A percentile compares a stretch with the other conserved stretches of the same genome.
Conservation (phyloP, 2,888 invertebrate species). For the Papilio gigon region DNA sequence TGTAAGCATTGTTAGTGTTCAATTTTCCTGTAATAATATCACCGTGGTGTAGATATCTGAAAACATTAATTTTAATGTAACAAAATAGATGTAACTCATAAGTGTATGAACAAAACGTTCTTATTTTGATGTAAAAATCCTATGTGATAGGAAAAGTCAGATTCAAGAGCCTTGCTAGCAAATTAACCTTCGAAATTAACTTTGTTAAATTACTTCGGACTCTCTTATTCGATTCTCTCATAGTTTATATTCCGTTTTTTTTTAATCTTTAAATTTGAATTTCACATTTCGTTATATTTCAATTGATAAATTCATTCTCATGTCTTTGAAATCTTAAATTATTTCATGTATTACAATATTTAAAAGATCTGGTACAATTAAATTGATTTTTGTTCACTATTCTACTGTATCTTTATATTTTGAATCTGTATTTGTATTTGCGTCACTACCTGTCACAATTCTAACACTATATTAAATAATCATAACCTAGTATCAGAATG, state of each 20-base stretch:
- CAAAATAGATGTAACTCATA: conserved; percentile 67
- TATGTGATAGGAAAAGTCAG: conserved; percentile 55
- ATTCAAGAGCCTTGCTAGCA: too few relatives aligned
- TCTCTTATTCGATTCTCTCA: background rate
- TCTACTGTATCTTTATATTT: background rate
- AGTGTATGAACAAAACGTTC: conserved; percentile 70
- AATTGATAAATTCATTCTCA: background rate
- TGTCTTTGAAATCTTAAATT: too few relatives aligned
- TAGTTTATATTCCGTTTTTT: background rate
- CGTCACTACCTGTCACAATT: conserved; percentile 49
- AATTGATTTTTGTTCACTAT: too few relatives aligned
- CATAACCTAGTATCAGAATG: conserved; percentile 62
- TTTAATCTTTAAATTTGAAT: background rate
- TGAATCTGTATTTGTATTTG: conserved; percentile 22
- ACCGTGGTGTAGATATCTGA: conserved; percentile 26
- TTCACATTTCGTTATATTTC: background rate
- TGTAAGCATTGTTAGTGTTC: conserved; percentile 23
- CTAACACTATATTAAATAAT: conserved; percentile 49
- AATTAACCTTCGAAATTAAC: too few relatives aligned
- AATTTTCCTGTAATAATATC: conserved; percentile 19
- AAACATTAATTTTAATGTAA: conserved; percentile 48
- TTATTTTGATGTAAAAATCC: conserved; percentile 49
- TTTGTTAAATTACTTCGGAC: background rate
- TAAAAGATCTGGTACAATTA: background rate
- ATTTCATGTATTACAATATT: too few relatives aligned